Evolutionary conservation across 2,113 vertebrate genomes (phyloP).

Genomic region (Ptychochromis oligacanthus): DNA sequence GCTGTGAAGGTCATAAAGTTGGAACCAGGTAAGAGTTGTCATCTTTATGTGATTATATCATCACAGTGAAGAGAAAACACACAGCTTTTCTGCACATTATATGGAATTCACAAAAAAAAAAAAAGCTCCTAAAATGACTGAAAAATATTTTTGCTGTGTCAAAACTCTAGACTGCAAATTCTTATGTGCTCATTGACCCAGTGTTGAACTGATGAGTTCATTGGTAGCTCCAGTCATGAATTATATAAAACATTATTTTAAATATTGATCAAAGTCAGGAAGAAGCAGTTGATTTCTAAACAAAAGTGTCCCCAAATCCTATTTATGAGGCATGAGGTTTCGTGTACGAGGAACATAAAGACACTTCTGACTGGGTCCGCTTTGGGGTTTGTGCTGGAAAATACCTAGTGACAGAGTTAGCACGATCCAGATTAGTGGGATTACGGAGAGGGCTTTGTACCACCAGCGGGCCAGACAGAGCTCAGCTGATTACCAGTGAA

Average conservation of each 20-base stretch:
- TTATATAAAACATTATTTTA: background rate
- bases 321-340: background rate
- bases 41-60: constrained; percentile 5
- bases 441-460: constrained; percentile 52
- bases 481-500: constrained; percentile 47
- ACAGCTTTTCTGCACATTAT: background rate
- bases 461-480: constrained; percentile 43
- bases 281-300: background rate
- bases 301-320: background rate
- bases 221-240: background rate
- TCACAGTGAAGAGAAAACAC: background rate
- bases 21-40: constrained; percentile 90
- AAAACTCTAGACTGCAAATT: background rate
- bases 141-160: background rate
- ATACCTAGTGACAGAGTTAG: constrained; percentile 67
- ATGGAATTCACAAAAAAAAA: background rate
- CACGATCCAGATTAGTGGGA: constrained; percentile 72
- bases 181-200: no score
- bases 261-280: background rate
- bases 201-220: background rate
- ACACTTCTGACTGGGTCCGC: background rate
- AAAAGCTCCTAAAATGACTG: background rate
- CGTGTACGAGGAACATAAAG: background rate
- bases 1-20: constrained; percentile 99
- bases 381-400: constrained; percentile 14